Evolutionary conservation across 2,797 vertebrate species (phyloP).

Genomic region (Argya squamiceps): DNA sequence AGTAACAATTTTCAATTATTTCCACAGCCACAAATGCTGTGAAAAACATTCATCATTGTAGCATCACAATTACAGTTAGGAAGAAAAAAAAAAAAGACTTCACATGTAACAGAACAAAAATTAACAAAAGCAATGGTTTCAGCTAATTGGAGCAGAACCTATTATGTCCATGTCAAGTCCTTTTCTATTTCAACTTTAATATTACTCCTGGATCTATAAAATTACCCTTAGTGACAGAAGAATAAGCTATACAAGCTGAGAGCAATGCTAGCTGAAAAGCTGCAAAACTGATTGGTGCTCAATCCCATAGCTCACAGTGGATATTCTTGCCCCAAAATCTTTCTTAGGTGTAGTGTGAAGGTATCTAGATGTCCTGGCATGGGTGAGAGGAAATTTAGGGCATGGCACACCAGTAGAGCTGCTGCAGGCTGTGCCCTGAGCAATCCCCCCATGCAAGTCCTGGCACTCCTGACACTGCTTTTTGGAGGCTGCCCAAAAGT

Average conservation of each 20-base stretch:
- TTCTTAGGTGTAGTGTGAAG: background rate
- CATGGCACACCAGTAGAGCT: background rate
- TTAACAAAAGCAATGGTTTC: background rate
- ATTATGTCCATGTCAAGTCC: background rate
- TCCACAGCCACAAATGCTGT: background rate
- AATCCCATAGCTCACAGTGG: background rate
- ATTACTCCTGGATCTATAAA: background rate
- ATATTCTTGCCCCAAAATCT: background rate
- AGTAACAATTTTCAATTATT: background rate
- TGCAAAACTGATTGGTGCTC: background rate
- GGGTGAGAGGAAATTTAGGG: background rate
- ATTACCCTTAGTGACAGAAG: background rate
- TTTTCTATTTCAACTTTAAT: background rate
- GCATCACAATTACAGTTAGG: background rate
- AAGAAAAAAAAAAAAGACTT: rapidly evolving
- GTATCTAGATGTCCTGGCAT: background rate
- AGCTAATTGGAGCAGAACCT: background rate
- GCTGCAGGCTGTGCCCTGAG: background rate
- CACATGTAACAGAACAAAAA: background rate
- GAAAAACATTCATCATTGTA: background rate
- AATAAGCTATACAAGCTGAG: background rate
- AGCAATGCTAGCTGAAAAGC: background rate
- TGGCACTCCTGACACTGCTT: rapidly evolving
- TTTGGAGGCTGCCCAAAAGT: background rate
- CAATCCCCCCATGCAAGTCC: background rate